phyloP scores from a whole-genome alignment of 2,888 invertebrate species.

The Phortica magna region DNA sequence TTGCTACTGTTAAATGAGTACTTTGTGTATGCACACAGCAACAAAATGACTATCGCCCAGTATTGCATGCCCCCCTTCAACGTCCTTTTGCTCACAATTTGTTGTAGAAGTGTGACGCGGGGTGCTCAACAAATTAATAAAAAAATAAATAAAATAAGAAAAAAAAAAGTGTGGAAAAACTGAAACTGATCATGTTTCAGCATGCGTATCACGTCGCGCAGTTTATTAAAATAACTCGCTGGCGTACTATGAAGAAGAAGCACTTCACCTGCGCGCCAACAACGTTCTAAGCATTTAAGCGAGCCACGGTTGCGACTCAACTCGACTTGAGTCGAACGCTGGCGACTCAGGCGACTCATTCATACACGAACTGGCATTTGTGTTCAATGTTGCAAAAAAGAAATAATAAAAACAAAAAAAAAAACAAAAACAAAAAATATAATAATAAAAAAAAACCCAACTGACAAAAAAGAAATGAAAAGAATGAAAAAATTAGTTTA shows the following conservation, averaged over 20 bases:
- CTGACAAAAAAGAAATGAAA: conserved; percentile 34
- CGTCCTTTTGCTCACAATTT: neutral
- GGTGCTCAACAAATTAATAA: neutral
- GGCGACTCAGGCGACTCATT: conserved; percentile 9
- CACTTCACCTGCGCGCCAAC: conserved; percentile 62
- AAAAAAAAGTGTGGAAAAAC: conserved; percentile 63
- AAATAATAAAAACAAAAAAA: conserved; percentile 31
- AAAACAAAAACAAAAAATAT: conserved; percentile 49
- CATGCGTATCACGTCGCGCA: conserved; percentile 77
- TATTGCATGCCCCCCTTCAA: neutral
- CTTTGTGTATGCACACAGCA: conserved; percentile 51
- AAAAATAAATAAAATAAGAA: conserved; percentile 43
- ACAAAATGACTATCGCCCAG: neutral
- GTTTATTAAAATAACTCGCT: conserved; percentile 79
- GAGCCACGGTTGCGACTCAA: neutral
- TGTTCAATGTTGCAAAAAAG: conserved; percentile 29
- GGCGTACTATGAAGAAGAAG: conserved; percentile 38
- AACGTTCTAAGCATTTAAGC: neutral
- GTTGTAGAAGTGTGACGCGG: neutral
- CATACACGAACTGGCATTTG: conserved; percentile 31
- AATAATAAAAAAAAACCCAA: neutral
- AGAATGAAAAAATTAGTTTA: conserved; percentile 70
- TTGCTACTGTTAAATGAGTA: conserved; percentile 70
- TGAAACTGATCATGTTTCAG: conserved; percentile 69
- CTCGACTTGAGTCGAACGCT: neutral